Evolutionary conservation across 2,888 invertebrate species (phyloP).

Genomic region (Leucania comma): DNA sequence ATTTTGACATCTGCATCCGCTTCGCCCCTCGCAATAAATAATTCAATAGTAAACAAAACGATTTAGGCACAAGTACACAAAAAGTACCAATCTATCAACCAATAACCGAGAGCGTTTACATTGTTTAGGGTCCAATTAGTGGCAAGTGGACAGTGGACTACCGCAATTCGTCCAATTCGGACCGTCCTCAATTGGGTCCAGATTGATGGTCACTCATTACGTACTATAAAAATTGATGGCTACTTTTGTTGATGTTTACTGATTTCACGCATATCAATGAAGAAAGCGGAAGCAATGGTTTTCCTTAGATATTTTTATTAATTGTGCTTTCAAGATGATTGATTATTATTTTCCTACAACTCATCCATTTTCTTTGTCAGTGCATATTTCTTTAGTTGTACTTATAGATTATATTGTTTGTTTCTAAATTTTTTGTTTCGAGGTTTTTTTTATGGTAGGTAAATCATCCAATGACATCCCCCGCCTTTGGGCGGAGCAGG

Average conservation of each 20-base stretch:
- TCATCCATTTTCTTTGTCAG: no score
- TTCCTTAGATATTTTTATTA: not conserved
- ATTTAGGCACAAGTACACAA: slow-evolving; percentile 44
- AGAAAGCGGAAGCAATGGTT: not conserved
- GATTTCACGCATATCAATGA: slow-evolving; percentile 26
- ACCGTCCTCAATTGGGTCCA: slow-evolving; percentile 69
- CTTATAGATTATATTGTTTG: not conserved
- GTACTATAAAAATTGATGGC: slow-evolving; percentile 46
- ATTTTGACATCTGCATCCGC: slow-evolving; percentile 63
- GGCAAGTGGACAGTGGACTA: slow-evolving; percentile 77
- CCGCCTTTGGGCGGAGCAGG: no score
- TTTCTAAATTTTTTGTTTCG: no score
- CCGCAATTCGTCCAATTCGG: slow-evolving; percentile 70
- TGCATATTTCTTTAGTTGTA: not conserved
- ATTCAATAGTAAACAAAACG: slow-evolving; percentile 59
- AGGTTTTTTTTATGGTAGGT: no score
- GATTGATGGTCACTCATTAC: slow-evolving; percentile 74
- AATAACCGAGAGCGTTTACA: slow-evolving; percentile 68
- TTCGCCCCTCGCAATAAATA: slow-evolving; percentile 55
- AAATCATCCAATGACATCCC: no score
- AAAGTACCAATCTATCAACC: slow-evolving; percentile 75
- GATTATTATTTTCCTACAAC: no score
- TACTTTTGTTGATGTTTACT: slow-evolving; percentile 6
- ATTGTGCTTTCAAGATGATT: not conserved
- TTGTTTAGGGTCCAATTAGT: slow-evolving; percentile 74